A percentile compares a stretch with the other conserved stretches of the same genome.
phyloP scores from a whole-genome alignment of 2,797 vertebrate species.

The Phataginus tricuspis region DNA sequence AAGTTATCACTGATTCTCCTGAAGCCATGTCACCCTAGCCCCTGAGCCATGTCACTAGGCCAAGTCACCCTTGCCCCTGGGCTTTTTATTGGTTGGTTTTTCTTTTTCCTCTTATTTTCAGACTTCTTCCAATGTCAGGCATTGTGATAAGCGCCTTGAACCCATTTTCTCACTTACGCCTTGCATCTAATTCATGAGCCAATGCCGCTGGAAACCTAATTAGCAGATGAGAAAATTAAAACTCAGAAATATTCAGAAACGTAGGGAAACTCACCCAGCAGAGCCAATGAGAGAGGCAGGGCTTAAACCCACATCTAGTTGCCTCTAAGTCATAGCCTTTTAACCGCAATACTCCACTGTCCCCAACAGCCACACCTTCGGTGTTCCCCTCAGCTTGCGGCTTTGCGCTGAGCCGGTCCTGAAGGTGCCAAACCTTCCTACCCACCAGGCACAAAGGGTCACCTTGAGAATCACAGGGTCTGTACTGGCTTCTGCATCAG shows the following conservation, averaged over 20 bases:
- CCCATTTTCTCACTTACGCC: not conserved
- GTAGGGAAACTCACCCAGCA: not conserved
- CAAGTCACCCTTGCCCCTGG: not conserved
- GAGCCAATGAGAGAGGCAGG: not conserved
- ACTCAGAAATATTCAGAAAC: not conserved
- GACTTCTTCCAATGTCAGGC: not conserved
- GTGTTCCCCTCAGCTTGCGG: not conserved
- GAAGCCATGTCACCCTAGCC: not conserved
- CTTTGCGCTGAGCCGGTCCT: not conserved
- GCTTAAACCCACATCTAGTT: not conserved
- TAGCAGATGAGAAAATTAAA: not conserved
- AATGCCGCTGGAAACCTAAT: not conserved
- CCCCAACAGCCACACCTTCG: not conserved
- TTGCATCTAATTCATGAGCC: not conserved
- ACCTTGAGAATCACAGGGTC: not conserved
- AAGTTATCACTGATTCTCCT: not conserved
- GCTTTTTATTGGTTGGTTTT: not conserved
- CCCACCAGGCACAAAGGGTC: not conserved
- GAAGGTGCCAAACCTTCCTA: not conserved
- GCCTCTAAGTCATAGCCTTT: not conserved
- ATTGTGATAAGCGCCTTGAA: not conserved
- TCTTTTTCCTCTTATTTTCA: conserved; percentile 27
- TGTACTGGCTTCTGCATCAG: not conserved
- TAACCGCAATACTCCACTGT: not conserved
- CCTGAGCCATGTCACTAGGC: too few relatives aligned